Conservation (phyloP, 2,113 vertebrate genomes). For the Gnathonemus longibarbis region DNA sequence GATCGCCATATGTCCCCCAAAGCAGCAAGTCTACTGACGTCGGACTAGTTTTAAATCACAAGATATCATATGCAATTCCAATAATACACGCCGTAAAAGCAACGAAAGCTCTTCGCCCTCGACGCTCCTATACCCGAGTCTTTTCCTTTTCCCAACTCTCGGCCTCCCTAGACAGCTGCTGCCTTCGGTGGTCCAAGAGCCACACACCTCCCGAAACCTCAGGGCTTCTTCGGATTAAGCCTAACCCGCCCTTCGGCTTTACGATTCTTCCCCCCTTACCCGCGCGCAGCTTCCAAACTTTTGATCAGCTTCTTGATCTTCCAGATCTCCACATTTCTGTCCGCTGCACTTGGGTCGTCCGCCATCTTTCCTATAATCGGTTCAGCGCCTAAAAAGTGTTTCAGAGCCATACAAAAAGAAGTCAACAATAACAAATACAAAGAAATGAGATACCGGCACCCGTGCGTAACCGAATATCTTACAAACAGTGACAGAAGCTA, state of each 20-base stretch:
- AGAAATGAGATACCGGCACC: neutral
- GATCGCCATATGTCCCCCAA: neutral
- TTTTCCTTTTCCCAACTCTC: neutral
- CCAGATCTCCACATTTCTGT: slow-evolving; percentile 98
- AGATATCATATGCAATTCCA: neutral
- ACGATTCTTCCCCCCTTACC: slow-evolving; percentile 59
- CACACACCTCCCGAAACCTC: neutral
- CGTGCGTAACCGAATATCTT: neutral
- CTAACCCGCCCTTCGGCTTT: neutral
- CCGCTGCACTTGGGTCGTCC: slow-evolving; percentile 93
- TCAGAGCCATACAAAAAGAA: neutral
- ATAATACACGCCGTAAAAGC: neutral
- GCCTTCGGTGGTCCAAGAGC: neutral
- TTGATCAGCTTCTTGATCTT: slow-evolving; percentile 99
- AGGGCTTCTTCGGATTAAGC: neutral
- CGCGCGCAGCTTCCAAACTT: slow-evolving; percentile 91
- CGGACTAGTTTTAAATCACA: neutral
- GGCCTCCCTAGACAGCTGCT: neutral
- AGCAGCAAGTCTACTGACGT: neutral
- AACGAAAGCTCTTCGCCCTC: neutral
- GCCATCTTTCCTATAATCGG: slow-evolving; percentile 81
- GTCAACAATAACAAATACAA: neutral
- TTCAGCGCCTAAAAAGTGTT: slow-evolving; percentile 56
- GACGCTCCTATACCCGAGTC: neutral
- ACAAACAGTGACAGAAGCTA: neutral